Base-by-base conservation (phyloP, 2,797 vertebrate genomes). In the Mastacembelus armatus region DNA sequence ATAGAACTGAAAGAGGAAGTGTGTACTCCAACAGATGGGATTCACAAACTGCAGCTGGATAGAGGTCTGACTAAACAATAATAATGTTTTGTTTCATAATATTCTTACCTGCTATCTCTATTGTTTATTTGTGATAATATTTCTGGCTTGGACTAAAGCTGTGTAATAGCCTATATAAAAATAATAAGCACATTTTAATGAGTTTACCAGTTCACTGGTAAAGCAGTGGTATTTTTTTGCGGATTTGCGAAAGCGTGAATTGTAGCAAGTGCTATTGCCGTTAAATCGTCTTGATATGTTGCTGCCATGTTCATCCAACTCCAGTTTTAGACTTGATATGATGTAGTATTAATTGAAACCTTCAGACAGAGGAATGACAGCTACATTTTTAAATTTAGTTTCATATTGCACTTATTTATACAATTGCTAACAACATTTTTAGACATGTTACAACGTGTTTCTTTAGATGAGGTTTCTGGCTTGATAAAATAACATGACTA, bases 181-280 rank as follows among this genome's bases (percentile, higher is more conserved):
- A 51, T 58, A 35, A 19, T 10, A 30, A 70, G 43, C 57, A 60
- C 61, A 59, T 50, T 45, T 15, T 42, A 38, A 62, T 1, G 8
- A 38, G n/a, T 71, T 80, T 24, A 21, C 56, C 32, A 36, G 39
- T 57, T 72, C 15, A 27, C 26, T 66, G 36, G 19, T 61, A 14
- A 62, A 71, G 50, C 36, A 66, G 27, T n/a, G 24, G 32, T 55
- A 27, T 7, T 50, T 45, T 67, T 52, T 62, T 70, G 0, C n/a
- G 40, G 51, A 30, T 4, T 30, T 29, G 38, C 38, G 0, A 61
- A 65, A 74, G 40, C 39, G 57, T 55, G 36, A 75, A 71, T 45
- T 58, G 77, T 85, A 88, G 81, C 84, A 77, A 57, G 62, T 75
- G 74, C 26, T 74, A 80, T 81, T 79, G 77, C 79, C 64, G 65